A percentile compares a stretch with the other conserved stretches of the same genome.
Evolutionary conservation across 2,113 vertebrate genomes (phyloP).

Genomic region (Pomatostomus ruficeps): DNA sequence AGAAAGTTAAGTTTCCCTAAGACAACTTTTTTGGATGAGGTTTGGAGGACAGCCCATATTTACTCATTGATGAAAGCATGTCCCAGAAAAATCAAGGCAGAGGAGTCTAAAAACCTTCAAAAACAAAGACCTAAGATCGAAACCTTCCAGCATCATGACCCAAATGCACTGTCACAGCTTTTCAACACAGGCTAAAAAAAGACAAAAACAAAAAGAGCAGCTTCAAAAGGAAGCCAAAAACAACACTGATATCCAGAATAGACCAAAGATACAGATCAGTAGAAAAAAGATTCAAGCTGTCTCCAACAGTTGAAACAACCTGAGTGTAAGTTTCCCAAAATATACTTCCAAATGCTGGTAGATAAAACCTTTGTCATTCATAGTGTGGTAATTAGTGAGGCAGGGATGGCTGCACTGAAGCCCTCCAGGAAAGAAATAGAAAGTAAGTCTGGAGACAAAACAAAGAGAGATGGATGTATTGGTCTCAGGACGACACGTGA

Average conservation of each 20-base stretch:
- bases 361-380: background rate
- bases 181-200: background rate
- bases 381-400: background rate
- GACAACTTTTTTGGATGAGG: background rate
- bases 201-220: background rate
- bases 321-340: background rate
- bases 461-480: rapidly evolving
- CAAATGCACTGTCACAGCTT: background rate
- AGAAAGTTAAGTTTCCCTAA: background rate
- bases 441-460: background rate
- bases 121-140: background rate
- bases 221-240: background rate
- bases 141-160: background rate
- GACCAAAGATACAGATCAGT: background rate
- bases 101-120: background rate
- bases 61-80: background rate
- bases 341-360: background rate
- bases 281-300: background rate
- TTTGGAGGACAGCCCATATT: background rate
- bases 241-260: background rate
- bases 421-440: background rate
- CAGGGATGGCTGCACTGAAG: background rate
- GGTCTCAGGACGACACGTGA: background rate
- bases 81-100: background rate
- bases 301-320: background rate